A percentile compares a stretch with the other conserved stretches of the same genome.
These are phyloP conservation scores for Petrocephalus zakoni DNA, from an alignment of 2,113 vertebrate genomes.

Conservation along the genomic window DNA sequence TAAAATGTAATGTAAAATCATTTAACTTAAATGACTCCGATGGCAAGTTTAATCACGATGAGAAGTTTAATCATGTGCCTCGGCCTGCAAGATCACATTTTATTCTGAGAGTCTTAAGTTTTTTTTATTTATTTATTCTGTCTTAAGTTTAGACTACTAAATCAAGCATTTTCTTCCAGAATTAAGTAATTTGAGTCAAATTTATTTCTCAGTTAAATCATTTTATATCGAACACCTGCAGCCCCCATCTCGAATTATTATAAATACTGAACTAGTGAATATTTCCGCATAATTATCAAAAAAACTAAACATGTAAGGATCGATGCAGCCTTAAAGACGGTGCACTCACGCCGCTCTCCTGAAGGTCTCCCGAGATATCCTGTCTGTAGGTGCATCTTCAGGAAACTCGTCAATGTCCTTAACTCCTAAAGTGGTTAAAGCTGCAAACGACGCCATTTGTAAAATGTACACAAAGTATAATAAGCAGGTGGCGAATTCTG, in stretches of 20 bases:
- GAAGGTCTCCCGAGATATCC: conserved; percentile 57
- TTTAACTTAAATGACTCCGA: background rate
- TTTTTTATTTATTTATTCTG: too few species aligned
- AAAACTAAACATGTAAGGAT: background rate
- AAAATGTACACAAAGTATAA: background rate
- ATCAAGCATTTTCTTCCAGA: background rate
- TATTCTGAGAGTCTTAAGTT: background rate
- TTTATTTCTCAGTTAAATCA: background rate
- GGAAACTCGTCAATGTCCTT: conserved; percentile 52
- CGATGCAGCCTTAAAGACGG: background rate
- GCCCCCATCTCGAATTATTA: background rate
- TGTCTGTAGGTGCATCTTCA: conserved; percentile 49
- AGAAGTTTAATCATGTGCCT: background rate
- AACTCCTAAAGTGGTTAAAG: conserved; percentile 56
- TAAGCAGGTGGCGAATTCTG: background rate
- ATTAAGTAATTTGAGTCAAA: background rate
- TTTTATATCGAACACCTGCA: background rate
- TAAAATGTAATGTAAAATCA: too few species aligned
- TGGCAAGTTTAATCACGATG: too few species aligned
- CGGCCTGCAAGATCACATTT: background rate
- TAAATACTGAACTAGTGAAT: background rate
- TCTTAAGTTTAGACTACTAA: background rate
- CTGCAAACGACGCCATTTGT: conserved; percentile 34
- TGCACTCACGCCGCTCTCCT: conserved; percentile 57
- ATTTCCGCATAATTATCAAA: background rate